Evolutionary conservation across 1,140 invertebrate species (phyloP).

Genomic region (Sipha flava): DNA sequence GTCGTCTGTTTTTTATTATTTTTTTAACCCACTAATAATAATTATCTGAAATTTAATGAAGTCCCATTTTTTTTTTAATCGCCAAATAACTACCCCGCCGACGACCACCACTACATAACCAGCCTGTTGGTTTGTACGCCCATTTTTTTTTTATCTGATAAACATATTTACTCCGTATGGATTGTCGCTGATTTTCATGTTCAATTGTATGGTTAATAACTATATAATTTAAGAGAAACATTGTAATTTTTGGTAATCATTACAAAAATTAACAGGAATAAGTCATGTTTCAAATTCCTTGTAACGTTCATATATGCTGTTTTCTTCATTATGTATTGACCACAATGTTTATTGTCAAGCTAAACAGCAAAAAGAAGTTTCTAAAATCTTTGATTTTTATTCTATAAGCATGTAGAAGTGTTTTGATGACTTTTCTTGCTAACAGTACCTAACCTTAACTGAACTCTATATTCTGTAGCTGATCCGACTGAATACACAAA

Average conservation of each 20-base stretch:
- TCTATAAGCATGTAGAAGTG: neutral
- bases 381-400: neutral
- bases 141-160: conserved; percentile 14
- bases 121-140: neutral
- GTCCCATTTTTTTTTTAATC: conserved; percentile 4
- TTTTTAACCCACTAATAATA: neutral
- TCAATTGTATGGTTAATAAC: neutral
- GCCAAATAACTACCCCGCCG: neutral
- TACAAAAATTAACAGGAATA: neutral
- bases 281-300: neutral
- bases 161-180: neutral
- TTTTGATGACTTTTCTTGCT: neutral
- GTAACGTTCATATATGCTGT: neutral
- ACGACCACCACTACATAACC: neutral
- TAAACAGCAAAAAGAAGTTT: neutral
- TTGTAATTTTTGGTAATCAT: neutral
- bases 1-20: neutral
- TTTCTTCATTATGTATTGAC: neutral
- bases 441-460: neutral
- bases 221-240: neutral
- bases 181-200: neutral
- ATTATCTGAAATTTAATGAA: conserved; percentile 28
- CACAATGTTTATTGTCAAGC: neutral
- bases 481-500: neutral
- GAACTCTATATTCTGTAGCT: neutral